Percentiles rank a stretch among this genome's conserved stretches.
Evolutionary conservation across 2,113 vertebrate species (phyloP).

Genomic region (Nycticorax nycticorax): DNA sequence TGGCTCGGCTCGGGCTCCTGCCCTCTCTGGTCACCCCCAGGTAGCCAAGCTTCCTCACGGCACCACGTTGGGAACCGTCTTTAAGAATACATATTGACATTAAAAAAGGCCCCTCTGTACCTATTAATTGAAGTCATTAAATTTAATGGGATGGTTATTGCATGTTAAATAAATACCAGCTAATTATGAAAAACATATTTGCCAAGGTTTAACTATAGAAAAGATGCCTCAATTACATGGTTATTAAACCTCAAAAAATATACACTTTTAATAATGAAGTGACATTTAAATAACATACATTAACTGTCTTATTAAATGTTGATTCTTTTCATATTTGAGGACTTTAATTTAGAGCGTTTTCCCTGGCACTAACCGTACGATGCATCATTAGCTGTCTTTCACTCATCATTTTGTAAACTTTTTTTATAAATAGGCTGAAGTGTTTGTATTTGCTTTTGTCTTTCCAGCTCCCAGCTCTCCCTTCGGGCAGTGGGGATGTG

Average conservation of each 20-base stretch:
- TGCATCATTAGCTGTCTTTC: constrained; percentile 69
- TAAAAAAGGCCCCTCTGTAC: constrained; percentile 53
- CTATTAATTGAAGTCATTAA: constrained; percentile 75
- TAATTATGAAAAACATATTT: constrained; percentile 79
- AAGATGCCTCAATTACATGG: constrained; percentile 75
- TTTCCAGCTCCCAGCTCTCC: neutral
- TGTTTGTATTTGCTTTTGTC: constrained; percentile 11
- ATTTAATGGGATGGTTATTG: constrained; percentile 77
- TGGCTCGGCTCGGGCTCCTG: neutral
- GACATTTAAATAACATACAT: constrained; percentile 54
- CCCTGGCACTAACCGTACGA: constrained; percentile 1
- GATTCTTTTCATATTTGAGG: constrained; percentile 65
- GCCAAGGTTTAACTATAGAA: constrained; percentile 74
- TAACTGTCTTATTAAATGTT: constrained; percentile 68
- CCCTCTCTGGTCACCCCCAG: neutral
- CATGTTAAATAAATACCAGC: constrained; percentile 77
- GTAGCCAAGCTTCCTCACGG: neutral
- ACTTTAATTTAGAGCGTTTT: constrained; percentile 46
- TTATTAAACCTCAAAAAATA: constrained; percentile 77
- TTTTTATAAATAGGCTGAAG: neutral
- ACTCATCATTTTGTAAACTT: constrained; percentile 55
- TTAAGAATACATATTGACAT: constrained; percentile 14
- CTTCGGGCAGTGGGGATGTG: neutral
- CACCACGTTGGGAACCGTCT: rapidly evolving
- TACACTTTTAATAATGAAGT: constrained; percentile 62